Conservation (phyloP, 2,113 vertebrate genomes). For the Sitta europaea region DNA sequence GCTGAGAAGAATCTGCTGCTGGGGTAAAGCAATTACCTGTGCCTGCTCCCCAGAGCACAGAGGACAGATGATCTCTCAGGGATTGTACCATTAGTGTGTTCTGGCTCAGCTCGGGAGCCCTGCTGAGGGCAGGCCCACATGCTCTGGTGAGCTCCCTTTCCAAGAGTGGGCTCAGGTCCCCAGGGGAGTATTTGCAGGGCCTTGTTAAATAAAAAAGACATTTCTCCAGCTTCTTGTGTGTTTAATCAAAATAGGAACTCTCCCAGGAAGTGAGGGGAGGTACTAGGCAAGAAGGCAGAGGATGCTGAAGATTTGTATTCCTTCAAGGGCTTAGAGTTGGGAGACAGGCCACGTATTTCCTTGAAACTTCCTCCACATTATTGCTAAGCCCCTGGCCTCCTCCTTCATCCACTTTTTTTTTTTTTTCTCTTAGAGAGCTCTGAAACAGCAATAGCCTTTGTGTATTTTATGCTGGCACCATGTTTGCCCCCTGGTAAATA, state of each 20-base stretch:
- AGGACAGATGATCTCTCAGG: neutral
- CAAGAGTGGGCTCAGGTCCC: neutral
- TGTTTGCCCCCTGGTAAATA: neutral
- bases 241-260: neutral
- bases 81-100: neutral
- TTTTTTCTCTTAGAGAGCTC: neutral
- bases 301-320: neutral
- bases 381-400: neutral
- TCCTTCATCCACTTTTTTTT: neutral
- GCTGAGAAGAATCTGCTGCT: neutral
- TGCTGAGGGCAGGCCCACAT: neutral
- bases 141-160: neutral
- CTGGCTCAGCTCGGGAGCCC: neutral
- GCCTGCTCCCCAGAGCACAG: neutral
- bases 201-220: neutral
- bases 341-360: neutral
- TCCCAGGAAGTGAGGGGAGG: neutral
- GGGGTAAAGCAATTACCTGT: slow-evolving; percentile 28
- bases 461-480: neutral
- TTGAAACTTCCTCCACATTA: neutral
- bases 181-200: neutral
- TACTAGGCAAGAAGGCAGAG: neutral
- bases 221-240: neutral
- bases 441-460: neutral
- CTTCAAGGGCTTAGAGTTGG: neutral